Base-by-base conservation (phyloP, 2,797 vertebrate genomes). In the Myripristis jacobus region DNA sequence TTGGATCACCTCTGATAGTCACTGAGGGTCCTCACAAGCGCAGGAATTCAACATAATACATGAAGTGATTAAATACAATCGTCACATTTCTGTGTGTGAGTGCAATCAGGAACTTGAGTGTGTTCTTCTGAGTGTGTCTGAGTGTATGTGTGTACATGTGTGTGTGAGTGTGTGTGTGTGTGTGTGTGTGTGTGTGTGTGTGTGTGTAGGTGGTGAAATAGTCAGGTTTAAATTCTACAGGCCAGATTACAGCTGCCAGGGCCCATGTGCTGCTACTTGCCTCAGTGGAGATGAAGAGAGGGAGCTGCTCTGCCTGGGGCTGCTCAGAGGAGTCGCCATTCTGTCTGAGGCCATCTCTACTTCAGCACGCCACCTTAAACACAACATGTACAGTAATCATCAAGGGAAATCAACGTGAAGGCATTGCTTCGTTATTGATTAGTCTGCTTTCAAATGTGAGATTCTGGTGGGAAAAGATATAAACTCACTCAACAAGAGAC, bases 251-350 rank as follows among this genome's bases (percentile, higher is more conserved):
- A n/a, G n/a, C n/a, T n/a, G n/a, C n/a, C 29, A 31, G 5, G 29
- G 29, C 29, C 29, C 29, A 10, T n/a, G 43, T 8, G 12, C 27
- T 50, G 34, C 36, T 59, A 89, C 93, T 90, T 82, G 85, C 94
- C 92, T 93, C 86, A 91, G 91, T 18, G 92, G 90, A 46, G 92
- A 91, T 6, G 92, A 93, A 27, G 89, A 92, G 22, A 92, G 88
- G 0, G 90, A 93, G 72, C 91, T 92, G 89, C 92, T 92, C 73
- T 90, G 92, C 67, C 92, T 91, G 70, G 81, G 82, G 48, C 70
- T 74, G 44, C 53, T 80, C 56, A 81, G 92, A 36, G 93, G 90
- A 36, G 89, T 88, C 9, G 90, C 81, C 89, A 90, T 93, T 65
- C 83, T 88, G 54, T 85, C 82, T 0, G 84, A 65, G 27, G 79